Base-by-base conservation (phyloP, 1,140 invertebrate species). In the Cydia amplana region DNA sequence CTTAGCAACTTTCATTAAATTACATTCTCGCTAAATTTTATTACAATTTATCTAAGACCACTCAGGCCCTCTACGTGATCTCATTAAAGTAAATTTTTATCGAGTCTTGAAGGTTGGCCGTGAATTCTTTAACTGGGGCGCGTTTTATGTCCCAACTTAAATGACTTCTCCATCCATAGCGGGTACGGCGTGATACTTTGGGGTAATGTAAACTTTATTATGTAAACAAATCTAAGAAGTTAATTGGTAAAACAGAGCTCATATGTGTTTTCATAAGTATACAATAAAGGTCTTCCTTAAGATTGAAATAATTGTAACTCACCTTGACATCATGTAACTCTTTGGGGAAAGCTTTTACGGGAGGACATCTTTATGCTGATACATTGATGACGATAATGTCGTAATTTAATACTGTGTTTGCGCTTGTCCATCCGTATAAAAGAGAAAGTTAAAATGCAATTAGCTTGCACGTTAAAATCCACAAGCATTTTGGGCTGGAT, bases 121-220 rank as follows among this genome's bases (percentile, higher is more conserved):
- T 88, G 86, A 89, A 88, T 87, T 88, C 87, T 87, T 87, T 85
- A 82, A 60, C 55, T 77, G 82, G 79, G 78, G 60, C 74, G 76
- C 65, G 78, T 89, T 89, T 89, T 87, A 89, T 83, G 87, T 85
- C 79, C 84, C 86, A 89, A 89, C 87, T 89, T 89, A 89, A 87
- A 89, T 87, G 87, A 82, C 84, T 82, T 87, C 85, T 86, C 6
- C 65, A 20, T 40, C 12, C 28, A 70, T 70, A 20, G 65, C 65
- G 28, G 28, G 36, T 67, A 40, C 16, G 14, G n/a, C 20, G 16
- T 65, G 12, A 36, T 36, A 65, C 25, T 65, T 70, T 70, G 65
- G 32, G n/a, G 65, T 40, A 18, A 70, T 70, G 65, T 36, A n/a
- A 36, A 70, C 65, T 70, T 18, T 36, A 70, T 70, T 43, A 70